phyloP scores from a whole-genome alignment of 2,797 vertebrate species.

The Fundulus diaphanus region DNA sequence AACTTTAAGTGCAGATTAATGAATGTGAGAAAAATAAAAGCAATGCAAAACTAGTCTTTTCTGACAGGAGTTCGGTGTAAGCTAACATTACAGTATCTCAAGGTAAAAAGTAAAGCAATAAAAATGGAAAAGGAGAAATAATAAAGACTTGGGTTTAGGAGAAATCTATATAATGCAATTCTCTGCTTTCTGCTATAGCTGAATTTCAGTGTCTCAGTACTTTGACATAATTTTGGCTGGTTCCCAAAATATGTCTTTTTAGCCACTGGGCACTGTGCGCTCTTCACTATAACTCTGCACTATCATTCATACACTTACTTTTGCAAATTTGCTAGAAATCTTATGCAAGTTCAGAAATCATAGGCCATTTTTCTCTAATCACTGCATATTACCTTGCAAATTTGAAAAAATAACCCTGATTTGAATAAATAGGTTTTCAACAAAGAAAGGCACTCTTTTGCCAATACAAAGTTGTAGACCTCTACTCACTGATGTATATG shows the following conservation, averaged over 20 bases:
- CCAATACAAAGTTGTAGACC: not conserved
- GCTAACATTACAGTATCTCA: conserved; percentile 24
- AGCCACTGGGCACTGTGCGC: conserved; percentile 12
- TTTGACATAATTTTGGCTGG: not conserved
- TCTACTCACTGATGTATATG: not conserved
- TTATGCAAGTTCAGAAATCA: not conserved
- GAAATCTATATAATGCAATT: not conserved
- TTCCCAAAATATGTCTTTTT: conserved; percentile 4
- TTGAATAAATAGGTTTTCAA: not conserved
- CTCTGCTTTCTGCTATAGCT: not conserved
- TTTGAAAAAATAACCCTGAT: not conserved
- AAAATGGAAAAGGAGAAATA: not conserved
- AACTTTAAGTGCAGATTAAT: conserved; percentile 63
- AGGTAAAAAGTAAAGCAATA: conserved; percentile 35
- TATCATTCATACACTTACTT: not conserved
- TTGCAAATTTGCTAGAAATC: not conserved
- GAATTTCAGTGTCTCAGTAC: conserved; percentile 1
- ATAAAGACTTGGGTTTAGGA: conserved; percentile 4
- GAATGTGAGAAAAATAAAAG: conserved; percentile 53
- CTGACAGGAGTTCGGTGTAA: conserved; percentile 30
- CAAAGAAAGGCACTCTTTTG: not conserved
- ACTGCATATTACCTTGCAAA: not conserved
- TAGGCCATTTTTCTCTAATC: not conserved
- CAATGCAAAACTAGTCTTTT: conserved; percentile 50
- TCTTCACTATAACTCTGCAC: not conserved